These are phyloP conservation scores for Chloroclystis v-ata DNA, from an alignment of 2,888 invertebrate species.

Conservation along the genomic window DNA sequence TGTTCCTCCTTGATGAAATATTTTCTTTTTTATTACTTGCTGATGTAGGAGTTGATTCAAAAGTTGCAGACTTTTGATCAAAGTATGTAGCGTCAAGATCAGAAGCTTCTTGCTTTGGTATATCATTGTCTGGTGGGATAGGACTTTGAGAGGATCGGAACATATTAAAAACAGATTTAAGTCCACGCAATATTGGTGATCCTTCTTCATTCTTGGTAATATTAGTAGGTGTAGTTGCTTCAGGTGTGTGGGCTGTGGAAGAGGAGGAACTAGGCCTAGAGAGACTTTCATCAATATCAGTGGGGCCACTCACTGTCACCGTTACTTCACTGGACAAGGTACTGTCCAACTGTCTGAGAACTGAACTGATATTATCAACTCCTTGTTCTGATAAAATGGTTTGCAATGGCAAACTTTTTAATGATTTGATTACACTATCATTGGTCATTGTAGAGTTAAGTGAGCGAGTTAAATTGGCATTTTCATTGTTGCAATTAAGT, in stretches of 20 bases:
- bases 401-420: conserved; percentile 56
- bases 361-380: conserved; percentile 41
- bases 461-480: conserved; percentile 51
- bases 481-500: conserved; percentile 41
- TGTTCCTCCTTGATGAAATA: conserved; percentile 47
- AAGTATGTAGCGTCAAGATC: conserved; percentile 22
- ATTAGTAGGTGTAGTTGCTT: conserved; percentile 65
- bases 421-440: conserved; percentile 45
- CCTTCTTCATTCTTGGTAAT: conserved; percentile 53
- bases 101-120: conserved; percentile 15
- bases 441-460: conserved; percentile 51
- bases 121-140: conserved; percentile 39
- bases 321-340: conserved; percentile 39
- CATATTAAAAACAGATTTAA: conserved; percentile 67
- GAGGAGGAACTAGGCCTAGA: conserved; percentile 59
- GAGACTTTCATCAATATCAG: conserved; percentile 53
- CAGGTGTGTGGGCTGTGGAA: conserved; percentile 54
- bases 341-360: conserved; percentile 43
- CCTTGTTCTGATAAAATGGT: conserved; percentile 41
- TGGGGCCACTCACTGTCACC: conserved; percentile 40
- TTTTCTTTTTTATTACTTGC: conserved; percentile 41
- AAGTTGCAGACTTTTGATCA: conserved; percentile 22
- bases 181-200: conserved; percentile 66
- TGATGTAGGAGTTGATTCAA: conserved; percentile 58
- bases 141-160: conserved; percentile 69